Base-by-base conservation (phyloP, 2,113 vertebrate genomes). In the Ammodytes dubius region DNA sequence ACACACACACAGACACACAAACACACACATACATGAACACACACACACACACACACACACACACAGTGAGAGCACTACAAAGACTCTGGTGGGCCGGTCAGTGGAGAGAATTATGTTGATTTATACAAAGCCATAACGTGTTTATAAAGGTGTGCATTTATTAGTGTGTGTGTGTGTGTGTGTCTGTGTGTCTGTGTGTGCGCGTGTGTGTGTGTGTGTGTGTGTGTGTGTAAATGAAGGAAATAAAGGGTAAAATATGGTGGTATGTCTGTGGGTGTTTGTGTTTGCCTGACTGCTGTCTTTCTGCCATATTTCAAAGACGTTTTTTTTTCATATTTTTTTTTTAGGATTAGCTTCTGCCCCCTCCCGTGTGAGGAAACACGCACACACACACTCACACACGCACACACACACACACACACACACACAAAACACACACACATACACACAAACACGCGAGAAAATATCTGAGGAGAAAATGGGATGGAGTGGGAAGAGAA, bases 401-500 rank as follows among this genome's bases (percentile, higher is more conserved):
- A 27, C 27, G 2, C 27, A 27, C 27, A 27, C 27, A 27, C 27
- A 27, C 27, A 27, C 27, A 27, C 27, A 1, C 27, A 27, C 27
- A 27, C 27, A 27, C 27, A 27, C 27, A 27, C 27, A n/a, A n/a
- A n/a, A n/a, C 27, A 27, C 27, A 27, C 27, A 27, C 27, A 27
- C 27, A 27, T 2, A 27, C 27, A 27, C 27, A 27, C 27, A 27
- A 1, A 27, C 27, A 27, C 27, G 27, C 2, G 27, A 84, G 82
- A 52, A 84, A 82, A 82, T 79, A 67, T 87, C 78, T 39, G 76
- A 60, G 61, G 82, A 69, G 69, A 54, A 58, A 64, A 69, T 13
- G 40, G 70, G 73, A 86, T 64, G 63, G 67, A 79, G 58, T 64
- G 60, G 73, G 85, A 85, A 77, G 74, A 83, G 76, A 82, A 40